Percentiles rank a stretch among this genome's conserved stretches.
Conservation (phyloP, 2,797 vertebrate species). For the Euphonia xanthogaster region DNA sequence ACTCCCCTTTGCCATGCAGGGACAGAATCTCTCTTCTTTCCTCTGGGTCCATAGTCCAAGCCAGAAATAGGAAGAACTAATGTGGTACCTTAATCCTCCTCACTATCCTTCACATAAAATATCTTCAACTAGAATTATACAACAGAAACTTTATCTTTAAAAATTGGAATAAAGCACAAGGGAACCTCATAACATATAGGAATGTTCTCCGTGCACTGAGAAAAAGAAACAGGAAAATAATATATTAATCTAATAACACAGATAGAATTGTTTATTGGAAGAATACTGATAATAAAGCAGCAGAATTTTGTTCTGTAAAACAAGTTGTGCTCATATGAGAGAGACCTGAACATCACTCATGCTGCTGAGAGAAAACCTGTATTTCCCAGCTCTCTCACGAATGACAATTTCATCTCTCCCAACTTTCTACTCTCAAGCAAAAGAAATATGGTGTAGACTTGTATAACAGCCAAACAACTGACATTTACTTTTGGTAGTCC, state of each 20-base stretch:
- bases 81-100: not conserved
- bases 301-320: not conserved
- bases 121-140: not conserved
- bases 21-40: not conserved
- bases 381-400: not conserved
- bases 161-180: not conserved
- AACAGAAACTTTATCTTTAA: not conserved
- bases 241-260: not conserved
- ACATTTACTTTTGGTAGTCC: not conserved
- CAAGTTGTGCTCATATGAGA: not conserved
- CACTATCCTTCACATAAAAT: not conserved
- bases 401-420: not conserved
- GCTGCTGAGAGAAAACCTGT: not conserved
- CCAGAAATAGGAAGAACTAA: not conserved
- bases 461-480: not conserved
- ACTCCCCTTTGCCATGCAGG: not conserved
- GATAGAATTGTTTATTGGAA: not conserved
- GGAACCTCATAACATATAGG: not conserved
- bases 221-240: slow-evolving; percentile 11
- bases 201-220: not conserved
- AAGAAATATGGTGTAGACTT: not conserved
- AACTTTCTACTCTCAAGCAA: not conserved
- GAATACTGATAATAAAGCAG: not conserved
- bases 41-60: not conserved
- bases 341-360: not conserved